Evolutionary conservation across 2,113 vertebrate genomes (phyloP).

Genomic region (Melanocharis versteri): DNA sequence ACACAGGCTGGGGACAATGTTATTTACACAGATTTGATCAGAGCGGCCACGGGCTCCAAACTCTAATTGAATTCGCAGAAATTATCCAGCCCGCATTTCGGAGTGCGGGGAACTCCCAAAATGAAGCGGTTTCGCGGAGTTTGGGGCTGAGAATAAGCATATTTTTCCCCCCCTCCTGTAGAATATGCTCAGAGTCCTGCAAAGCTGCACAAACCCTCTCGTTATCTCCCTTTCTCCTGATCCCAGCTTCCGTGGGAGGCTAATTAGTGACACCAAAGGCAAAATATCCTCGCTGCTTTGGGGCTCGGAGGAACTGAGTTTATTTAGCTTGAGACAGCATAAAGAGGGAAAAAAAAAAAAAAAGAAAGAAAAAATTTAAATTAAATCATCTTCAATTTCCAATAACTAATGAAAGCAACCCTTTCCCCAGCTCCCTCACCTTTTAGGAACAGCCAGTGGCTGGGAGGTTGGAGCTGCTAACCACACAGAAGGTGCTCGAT

Average conservation of each 20-base stretch:
- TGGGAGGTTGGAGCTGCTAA: constrained; percentile 1
- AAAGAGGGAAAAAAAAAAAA: background rate
- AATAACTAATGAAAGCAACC: background rate
- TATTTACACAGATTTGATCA: constrained; percentile 27
- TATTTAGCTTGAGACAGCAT: background rate
- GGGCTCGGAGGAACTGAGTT: background rate
- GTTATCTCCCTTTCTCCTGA: background rate
- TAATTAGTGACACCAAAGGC: constrained; percentile 34
- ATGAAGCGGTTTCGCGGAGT: background rate
- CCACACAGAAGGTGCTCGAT: background rate
- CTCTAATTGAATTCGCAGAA: constrained; percentile 8
- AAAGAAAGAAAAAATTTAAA: background rate
- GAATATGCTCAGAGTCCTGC: background rate
- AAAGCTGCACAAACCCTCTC: background rate
- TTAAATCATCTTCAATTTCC: background rate
- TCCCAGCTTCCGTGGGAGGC: background rate
- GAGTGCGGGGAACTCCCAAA: background rate
- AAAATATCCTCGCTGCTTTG: background rate
- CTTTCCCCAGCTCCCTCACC: constrained; percentile 43
- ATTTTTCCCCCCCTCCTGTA: background rate
- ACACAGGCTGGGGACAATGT: background rate
- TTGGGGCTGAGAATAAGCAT: background rate
- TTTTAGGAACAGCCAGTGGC: background rate
- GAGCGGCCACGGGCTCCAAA: background rate
- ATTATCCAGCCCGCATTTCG: background rate